Evolutionary conservation across 2,113 vertebrate genomes (phyloP), one percentile per base, ranked within the genome.

Genomic region (Psittacus erithacus): DNA sequence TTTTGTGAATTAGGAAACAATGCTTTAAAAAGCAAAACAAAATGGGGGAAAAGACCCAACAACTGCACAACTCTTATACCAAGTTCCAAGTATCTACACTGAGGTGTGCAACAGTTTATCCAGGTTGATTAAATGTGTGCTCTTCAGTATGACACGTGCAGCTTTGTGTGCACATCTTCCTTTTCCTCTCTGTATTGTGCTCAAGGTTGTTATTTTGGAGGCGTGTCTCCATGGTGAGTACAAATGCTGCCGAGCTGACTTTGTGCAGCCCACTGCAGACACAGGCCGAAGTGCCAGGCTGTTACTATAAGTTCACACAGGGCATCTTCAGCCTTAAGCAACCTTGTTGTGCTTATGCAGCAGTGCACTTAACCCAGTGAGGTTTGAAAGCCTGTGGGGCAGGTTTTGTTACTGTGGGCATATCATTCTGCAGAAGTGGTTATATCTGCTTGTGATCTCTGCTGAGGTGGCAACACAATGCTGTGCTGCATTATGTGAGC

Each of bases 401-500:
- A 46, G 59, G 68, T 73, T 60, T 78, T 76, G 44, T 53, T 65
- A 18, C 57, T 65, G 44, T 33, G 49, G 71, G 41, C 50, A 14
- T 11, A 44, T 74, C 38, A 3, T 46, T 44, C 35, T 59, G 53
- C 38, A 47, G n/a, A 29, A 46, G 46, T 27, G 50, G 10, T 63
- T 63, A 0, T 52, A 9, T 90, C 71, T 74, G 39, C 31, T 35
- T 44, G 46, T 22, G 53, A 39, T 59, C 86, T 86, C 59, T 27
- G 0, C 49, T 0, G 6, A 53, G 63, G 28, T 53, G 64, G 28
- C 0, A 0, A 2, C 1, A 1, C n/a, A 11, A 4, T 17, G 41
- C 82, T 80, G 53, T 3, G 7, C 25, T 55, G 35, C 43, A 7
- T 43, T 78, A 5, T 17, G 47, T 62, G 52, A 76, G 18, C 0